Percentiles rank a stretch among this genome's conserved stretches.
Evolutionary conservation across 1,140 invertebrate genomes (phyloP).

Genomic region (Nebria ingens): DNA sequence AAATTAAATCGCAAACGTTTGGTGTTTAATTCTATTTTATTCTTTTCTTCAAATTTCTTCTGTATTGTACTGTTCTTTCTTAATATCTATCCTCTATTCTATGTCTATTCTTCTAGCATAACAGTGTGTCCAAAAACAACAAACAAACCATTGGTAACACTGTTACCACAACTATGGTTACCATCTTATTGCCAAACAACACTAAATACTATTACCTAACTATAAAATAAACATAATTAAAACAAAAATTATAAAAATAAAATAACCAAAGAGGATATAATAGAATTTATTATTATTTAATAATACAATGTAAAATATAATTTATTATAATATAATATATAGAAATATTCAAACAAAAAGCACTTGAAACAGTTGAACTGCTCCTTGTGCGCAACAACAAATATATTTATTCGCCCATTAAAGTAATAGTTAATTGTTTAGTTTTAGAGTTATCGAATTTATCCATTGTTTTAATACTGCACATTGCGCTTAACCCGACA

Average conservation of each 20-base stretch:
- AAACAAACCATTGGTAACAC: slow-evolving; percentile 31
- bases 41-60: no score
- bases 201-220: no score
- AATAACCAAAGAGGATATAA: no score
- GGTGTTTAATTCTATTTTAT: no score
- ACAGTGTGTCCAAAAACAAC: slow-evolving; percentile 33
- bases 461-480: slow-evolving; percentile 77
- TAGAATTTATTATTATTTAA: no score
- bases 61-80: no score
- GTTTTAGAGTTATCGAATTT: slow-evolving; percentile 85
- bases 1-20: no score
- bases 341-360: background rate
- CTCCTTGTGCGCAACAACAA: background rate
- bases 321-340: background rate
- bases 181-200: slow-evolving; percentile 16
- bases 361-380: background rate
- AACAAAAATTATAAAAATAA: no score
- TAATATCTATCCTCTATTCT: no score
- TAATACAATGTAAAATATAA: background rate
- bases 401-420: slow-evolving; percentile 38
- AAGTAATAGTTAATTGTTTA: slow-evolving; percentile 60
- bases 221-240: no score
- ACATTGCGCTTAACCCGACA: slow-evolving; percentile 62
- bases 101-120: slow-evolving; percentile 29
- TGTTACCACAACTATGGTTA: slow-evolving; percentile 30